Percentiles rank a stretch among this genome's conserved stretches.
phyloP scores from a whole-genome alignment of 2,797 vertebrate species.

The Cynodonichthys magdalenae region DNA sequence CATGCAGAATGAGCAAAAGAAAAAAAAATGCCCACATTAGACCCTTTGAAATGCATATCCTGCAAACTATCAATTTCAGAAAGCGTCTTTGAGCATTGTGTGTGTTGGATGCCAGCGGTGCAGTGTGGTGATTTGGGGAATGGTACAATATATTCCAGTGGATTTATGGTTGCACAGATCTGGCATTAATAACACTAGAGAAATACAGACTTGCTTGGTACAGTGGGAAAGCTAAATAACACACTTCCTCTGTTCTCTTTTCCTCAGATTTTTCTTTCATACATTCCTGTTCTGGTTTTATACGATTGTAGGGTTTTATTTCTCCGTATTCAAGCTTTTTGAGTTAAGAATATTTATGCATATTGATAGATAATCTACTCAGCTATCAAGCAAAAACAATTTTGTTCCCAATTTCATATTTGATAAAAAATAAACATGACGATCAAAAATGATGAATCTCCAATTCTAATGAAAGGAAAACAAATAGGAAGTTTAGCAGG shows the following conservation, averaged over 20 bases:
- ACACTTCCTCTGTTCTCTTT: conserved; percentile 7
- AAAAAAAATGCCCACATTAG: conserved; percentile 15
- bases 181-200: conserved; percentile 48
- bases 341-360: conserved; percentile 5
- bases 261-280: conserved; percentile 8
- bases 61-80: conserved; percentile 44
- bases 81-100: conserved; percentile 23
- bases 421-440: conserved; percentile 32
- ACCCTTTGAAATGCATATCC: conserved; percentile 21
- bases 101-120: conserved; percentile 28
- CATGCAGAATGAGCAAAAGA: conserved; percentile 5
- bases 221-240: conserved; percentile 13
- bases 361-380: conserved; percentile 18
- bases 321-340: neutral
- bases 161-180: conserved; percentile 53
- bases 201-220: conserved; percentile 29
- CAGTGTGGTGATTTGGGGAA: conserved; percentile 37
- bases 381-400: conserved; percentile 21
- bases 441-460: conserved; percentile 1
- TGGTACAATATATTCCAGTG: conserved; percentile 37
- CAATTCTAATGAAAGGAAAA: conserved; percentile 30
- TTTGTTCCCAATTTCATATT: conserved; percentile 45
- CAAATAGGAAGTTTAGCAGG: conserved; percentile 11
- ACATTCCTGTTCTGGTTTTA: neutral
- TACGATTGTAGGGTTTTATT: neutral